Evolutionary conservation across 2,113 vertebrate species (phyloP), one percentile per base, ranked within the genome.

Genomic region (Calonectris borealis): DNA sequence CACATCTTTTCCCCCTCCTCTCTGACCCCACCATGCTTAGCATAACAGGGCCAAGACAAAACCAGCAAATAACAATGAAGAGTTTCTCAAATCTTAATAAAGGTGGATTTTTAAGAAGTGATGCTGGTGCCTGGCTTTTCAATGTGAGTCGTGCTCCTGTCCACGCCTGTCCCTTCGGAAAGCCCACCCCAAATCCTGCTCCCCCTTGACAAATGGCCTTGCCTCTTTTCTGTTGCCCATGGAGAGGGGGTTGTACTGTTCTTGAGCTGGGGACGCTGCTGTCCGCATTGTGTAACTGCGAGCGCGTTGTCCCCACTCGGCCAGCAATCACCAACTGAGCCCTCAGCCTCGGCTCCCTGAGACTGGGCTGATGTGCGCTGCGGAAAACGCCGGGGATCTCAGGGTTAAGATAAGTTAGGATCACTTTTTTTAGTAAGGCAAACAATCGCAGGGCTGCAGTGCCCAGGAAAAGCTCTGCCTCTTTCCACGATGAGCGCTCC

Each of bases 401-500:
- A 95, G 87, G 68, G 96, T 96, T 96, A 96, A 89, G 83, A 83
- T 24, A 68, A 96, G 54, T 60, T 55, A 66, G 32, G 62, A 77
- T 79, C 60, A n/a, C 73, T 86, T 82, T 91, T 93, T 94, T 92
- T 68, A 92, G 75, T 72, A 92, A 95, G 73, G 62, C 75, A 97
- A 97, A 93, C 64, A 85, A 86, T 86, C 9, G 0, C 27, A 60
- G 52, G 44, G 58, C 77, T 89, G 34, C 1, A 3, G 70, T 95
- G 93, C 91, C 91, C 71, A 17, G 83, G 70, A 87, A 81, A 88
- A 93, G 51, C 75, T 85, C 83, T 92, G 73, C 54, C 61, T 91
- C 86, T 91, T 94, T 97, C 97, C 94, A 96, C 94, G 92, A 70
- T 93, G 77, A 91, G 66, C 65, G 70, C 58, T 81, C 40, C 52